phyloP scores from a whole-genome alignment of 2,888 invertebrate genomes.

The Chymomyza procnemis region DNA sequence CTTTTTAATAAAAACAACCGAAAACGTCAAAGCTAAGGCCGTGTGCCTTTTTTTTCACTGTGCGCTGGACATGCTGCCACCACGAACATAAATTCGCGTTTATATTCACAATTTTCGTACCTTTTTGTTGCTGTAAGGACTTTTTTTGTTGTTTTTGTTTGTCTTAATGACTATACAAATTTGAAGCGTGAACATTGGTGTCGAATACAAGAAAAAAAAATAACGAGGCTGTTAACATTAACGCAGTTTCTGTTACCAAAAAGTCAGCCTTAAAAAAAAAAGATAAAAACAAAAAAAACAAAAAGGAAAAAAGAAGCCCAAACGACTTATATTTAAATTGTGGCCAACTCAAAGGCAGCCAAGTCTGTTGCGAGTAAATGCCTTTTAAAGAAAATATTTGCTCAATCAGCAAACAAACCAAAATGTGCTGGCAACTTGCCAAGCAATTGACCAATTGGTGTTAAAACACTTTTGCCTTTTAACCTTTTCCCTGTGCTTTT shows the following conservation, averaged over 20 bases:
- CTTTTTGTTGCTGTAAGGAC: slow-evolving; percentile 33
- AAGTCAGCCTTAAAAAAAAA: slow-evolving; percentile 38
- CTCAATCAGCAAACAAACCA: slow-evolving; percentile 73
- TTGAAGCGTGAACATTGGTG: slow-evolving; percentile 31
- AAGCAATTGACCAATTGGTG: slow-evolving; percentile 27
- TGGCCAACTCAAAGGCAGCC: neutral
- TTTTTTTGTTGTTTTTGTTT: slow-evolving; percentile 2
- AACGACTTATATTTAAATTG: slow-evolving; percentile 67
- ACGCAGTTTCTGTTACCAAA: slow-evolving; percentile 42
- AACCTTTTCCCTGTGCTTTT: neutral
- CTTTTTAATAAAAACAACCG: slow-evolving; percentile 58
- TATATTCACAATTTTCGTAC: slow-evolving; percentile 68
- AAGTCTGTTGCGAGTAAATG: neutral
- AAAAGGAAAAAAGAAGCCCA: slow-evolving; percentile 33
- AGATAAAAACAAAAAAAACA: too few species aligned
- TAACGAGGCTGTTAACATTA: slow-evolving; percentile 73
- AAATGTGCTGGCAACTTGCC: slow-evolving; percentile 29
- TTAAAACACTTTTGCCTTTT: neutral
- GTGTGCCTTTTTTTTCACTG: neutral
- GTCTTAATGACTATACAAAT: slow-evolving; percentile 62
- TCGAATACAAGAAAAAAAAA: slow-evolving; percentile 70
- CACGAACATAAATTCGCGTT: slow-evolving; percentile 69
- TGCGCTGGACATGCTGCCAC: slow-evolving; percentile 30
- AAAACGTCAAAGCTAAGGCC: neutral
- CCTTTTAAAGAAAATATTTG: slow-evolving; percentile 57